Percentiles rank a stretch among this genome's conserved stretches.
phyloP scores from a whole-genome alignment of 1,140 invertebrate genomes.

The Microplitis demolitor region DNA sequence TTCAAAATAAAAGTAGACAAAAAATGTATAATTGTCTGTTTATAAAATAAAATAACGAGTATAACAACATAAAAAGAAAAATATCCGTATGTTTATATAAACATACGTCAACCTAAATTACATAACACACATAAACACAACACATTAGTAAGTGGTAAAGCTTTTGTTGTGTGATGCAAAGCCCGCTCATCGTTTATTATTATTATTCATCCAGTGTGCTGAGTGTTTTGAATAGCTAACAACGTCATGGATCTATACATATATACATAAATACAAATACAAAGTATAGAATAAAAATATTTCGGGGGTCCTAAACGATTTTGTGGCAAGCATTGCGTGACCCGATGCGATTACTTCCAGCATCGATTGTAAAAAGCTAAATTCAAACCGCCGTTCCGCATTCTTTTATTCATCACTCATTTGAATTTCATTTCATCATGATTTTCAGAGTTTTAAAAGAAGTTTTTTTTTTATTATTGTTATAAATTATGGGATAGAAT shows the following conservation, averaged over 20 bases:
- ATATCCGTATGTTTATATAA: constrained; percentile 26
- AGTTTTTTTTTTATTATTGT: not conserved
- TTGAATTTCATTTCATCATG: constrained; percentile 14
- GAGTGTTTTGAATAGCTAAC: constrained; percentile 14
- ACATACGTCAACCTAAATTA: constrained; percentile 29
- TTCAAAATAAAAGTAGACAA: not conserved
- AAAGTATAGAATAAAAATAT: not conserved
- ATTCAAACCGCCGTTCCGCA: constrained; percentile 11
- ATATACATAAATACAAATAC: not conserved
- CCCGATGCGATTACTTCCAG: constrained; percentile 31
- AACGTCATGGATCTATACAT: not conserved
- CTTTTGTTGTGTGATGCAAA: constrained; percentile 32
- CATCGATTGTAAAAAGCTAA: constrained; percentile 20
- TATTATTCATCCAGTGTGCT: not conserved
- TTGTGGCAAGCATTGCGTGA: constrained; percentile 33
- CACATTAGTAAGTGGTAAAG: too few relatives aligned
- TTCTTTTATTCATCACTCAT: constrained; percentile 8
- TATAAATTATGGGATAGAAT: not conserved
- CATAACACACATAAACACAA: not conserved
- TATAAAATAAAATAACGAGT: not conserved
- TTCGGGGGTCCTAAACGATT: not conserved
- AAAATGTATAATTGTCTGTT: not conserved
- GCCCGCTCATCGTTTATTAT: constrained; percentile 18
- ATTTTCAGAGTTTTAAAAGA: not conserved
- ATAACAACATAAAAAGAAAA: not conserved